A percentile compares a stretch with the other conserved stretches of the same genome.
Conservation (phyloP, 1,140 invertebrate species). For the Anagrus nilaparvatae region DNA sequence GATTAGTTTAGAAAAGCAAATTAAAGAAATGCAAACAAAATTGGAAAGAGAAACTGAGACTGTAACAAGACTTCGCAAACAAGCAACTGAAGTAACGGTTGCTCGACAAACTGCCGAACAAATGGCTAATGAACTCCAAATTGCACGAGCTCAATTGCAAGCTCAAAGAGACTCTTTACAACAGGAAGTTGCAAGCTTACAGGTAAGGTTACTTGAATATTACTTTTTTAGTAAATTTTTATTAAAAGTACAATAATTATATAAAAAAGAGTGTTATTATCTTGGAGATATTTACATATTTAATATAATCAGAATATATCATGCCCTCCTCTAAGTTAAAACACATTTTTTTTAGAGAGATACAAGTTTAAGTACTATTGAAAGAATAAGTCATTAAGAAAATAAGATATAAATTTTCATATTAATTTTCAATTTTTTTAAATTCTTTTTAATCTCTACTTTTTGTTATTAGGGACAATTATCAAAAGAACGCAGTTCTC, state of each 20-base stretch:
- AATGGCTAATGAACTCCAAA: constrained; percentile 59
- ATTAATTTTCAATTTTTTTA: too few relatives aligned
- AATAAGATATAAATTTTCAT: too few relatives aligned
- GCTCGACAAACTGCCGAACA: constrained; percentile 70
- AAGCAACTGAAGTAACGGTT: constrained; percentile 75
- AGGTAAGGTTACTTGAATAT: constrained; percentile 33
- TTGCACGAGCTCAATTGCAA: constrained; percentile 62
- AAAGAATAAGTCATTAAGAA: too few relatives aligned
- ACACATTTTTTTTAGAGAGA: too few relatives aligned
- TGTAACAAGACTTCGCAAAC: constrained; percentile 72
- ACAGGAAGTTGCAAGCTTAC: constrained; percentile 68
- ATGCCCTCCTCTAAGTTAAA: too few relatives aligned
- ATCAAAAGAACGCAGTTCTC: constrained; percentile 69
- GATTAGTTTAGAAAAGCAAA: constrained; percentile 71
- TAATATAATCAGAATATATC: too few relatives aligned
- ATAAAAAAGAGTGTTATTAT: too few relatives aligned
- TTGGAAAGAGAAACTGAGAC: constrained; percentile 78
- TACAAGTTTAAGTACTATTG: too few relatives aligned
- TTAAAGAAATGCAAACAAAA: constrained; percentile 80
- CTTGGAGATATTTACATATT: too few relatives aligned
- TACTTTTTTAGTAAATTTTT: background rate
- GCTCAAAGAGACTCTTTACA: constrained; percentile 67
- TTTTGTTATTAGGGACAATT: constrained; percentile 50
- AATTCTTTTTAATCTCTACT: constrained; percentile 8
- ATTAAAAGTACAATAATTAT: background rate